Conservation (phyloP, 2,888 invertebrate genomes). For the Drosophila hawaiiensis region DNA sequence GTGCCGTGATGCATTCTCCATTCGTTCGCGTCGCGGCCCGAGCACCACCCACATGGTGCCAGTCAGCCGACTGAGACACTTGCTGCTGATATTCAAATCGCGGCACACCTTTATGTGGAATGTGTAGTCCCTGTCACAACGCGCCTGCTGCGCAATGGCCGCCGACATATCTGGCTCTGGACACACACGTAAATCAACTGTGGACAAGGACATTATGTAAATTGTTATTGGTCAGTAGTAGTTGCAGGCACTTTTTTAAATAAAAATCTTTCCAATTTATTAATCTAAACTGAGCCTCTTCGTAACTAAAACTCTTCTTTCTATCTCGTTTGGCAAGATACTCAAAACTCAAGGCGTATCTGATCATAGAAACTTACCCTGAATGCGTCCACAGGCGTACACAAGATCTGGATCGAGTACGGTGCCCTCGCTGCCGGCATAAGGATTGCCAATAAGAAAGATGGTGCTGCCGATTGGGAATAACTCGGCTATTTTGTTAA, state of each 20-base stretch:
- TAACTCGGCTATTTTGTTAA: slow-evolving; percentile 86
- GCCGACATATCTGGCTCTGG: slow-evolving; percentile 79
- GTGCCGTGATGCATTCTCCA: slow-evolving; percentile 86
- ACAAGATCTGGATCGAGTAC: slow-evolving; percentile 86
- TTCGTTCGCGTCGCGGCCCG: slow-evolving; percentile 85
- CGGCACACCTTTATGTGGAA: slow-evolving; percentile 74
- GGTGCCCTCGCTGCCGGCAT: slow-evolving; percentile 92
- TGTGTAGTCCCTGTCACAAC: slow-evolving; percentile 70
- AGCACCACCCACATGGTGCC: slow-evolving; percentile 91
- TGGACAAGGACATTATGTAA: not conserved
- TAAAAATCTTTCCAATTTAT: not conserved
- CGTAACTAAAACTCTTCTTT: not conserved
- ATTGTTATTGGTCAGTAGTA: not conserved
- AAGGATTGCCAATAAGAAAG: slow-evolving; percentile 92
- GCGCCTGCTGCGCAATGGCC: slow-evolving; percentile 67
- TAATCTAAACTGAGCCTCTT: not conserved
- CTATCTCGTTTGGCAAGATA: not conserved
- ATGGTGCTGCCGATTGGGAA: slow-evolving; percentile 89
- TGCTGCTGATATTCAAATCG: slow-evolving; percentile 88
- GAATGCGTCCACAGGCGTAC: slow-evolving; percentile 82
- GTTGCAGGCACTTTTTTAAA: not conserved
- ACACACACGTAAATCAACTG: slow-evolving; percentile 81
- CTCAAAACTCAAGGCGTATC: not conserved
- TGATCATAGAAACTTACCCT: slow-evolving; percentile 62
- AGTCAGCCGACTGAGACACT: slow-evolving; percentile 93